A percentile compares a stretch with the other conserved stretches of the same genome.
Evolutionary conservation across 2,113 vertebrate species (phyloP).

Genomic region (Collichthys lucidus): DNA sequence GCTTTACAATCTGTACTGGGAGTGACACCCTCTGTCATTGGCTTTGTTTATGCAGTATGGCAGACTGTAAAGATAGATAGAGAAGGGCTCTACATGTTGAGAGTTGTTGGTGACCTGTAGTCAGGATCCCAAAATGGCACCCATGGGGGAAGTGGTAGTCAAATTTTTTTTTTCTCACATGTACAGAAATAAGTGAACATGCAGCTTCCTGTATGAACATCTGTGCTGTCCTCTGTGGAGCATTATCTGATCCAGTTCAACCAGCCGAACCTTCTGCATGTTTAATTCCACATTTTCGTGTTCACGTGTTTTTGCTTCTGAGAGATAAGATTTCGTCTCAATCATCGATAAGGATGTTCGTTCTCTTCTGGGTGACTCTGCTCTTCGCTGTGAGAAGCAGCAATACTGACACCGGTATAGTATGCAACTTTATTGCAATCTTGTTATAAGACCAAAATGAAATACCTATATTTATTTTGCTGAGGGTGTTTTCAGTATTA

Average conservation of each 20-base stretch:
- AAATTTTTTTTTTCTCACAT: constrained; percentile 10
- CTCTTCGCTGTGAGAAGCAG: background rate
- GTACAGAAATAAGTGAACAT: background rate
- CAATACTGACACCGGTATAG: background rate
- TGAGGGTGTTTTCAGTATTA: too few species aligned
- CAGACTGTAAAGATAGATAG: background rate
- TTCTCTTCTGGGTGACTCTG: background rate
- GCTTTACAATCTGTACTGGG: too few species aligned
- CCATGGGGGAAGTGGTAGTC: background rate
- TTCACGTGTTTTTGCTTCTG: background rate
- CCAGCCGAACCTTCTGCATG: constrained; percentile 27
- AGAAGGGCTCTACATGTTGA: too few species aligned
- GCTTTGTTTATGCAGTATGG: background rate
- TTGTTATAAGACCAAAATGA: background rate
- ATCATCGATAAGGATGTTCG: constrained; percentile 7
- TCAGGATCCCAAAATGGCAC: background rate
- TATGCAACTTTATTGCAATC: background rate
- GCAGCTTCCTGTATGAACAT: constrained; percentile 29
- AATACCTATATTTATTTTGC: too few species aligned
- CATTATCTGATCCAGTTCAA: constrained; percentile 4
- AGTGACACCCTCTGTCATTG: background rate
- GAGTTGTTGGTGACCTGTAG: background rate
- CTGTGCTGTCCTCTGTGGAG: constrained; percentile 12
- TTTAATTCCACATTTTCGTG: background rate
- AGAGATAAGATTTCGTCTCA: background rate